phyloP scores from a whole-genome alignment of 2,888 invertebrate genomes.

The Drosophila fungiperda region DNA sequence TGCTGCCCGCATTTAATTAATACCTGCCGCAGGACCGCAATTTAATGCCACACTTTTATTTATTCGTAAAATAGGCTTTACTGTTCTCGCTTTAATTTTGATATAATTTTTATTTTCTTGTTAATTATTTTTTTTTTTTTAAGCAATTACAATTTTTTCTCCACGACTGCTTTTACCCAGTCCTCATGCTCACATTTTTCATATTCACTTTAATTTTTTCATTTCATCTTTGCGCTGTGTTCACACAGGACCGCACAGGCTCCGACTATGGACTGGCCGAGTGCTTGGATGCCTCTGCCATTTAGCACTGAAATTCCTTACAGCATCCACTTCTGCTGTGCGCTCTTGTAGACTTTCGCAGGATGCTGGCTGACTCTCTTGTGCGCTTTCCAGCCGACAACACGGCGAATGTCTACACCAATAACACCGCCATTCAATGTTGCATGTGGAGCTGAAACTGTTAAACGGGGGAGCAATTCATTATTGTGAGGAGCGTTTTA shows the following conservation, averaged over 20 bases:
- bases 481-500: constrained; percentile 10
- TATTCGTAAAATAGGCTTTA: constrained; percentile 10
- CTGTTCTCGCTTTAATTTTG: constrained; percentile 19
- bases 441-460: constrained; percentile 15
- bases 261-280: constrained; percentile 66
- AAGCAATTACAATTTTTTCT: constrained; percentile 38
- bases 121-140: constrained; percentile 5
- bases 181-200: constrained; percentile 45
- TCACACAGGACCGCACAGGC: constrained; percentile 64
- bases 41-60: constrained; percentile 24
- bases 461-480: background rate
- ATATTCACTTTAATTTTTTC: constrained; percentile 49
- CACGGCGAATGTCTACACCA: constrained; percentile 30
- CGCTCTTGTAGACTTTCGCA: constrained; percentile 63
- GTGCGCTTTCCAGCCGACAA: constrained; percentile 54
- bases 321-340: constrained; percentile 44
- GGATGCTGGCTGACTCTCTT: constrained; percentile 50
- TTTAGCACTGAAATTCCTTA: constrained; percentile 58
- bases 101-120: background rate
- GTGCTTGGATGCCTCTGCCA: constrained; percentile 55
- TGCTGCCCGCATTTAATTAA: constrained; percentile 13
- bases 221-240: constrained; percentile 41
- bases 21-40: constrained; percentile 2
- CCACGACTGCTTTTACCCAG: constrained; percentile 24
- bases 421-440: constrained; percentile 9